Conservation (phyloP, 2,113 vertebrate species). For the Microcebus lehilahytsara region DNA sequence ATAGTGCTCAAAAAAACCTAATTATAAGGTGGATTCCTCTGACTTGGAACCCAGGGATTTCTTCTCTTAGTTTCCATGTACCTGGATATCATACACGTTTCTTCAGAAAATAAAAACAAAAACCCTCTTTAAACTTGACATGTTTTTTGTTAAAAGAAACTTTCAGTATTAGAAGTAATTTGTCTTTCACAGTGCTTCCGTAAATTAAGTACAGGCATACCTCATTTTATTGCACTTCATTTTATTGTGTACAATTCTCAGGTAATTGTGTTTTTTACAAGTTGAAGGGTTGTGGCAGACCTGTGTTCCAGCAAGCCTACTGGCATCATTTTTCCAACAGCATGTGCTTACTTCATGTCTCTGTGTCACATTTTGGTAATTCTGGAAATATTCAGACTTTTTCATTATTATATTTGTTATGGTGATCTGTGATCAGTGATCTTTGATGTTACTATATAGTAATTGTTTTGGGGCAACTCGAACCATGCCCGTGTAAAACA, state of each 20-base stretch:
- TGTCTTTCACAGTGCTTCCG: conserved; percentile 26
- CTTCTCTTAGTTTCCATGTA: neutral
- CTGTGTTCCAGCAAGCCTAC: neutral
- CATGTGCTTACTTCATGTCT: neutral
- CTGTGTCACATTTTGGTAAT: neutral
- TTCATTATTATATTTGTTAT: neutral
- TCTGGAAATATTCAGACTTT: neutral
- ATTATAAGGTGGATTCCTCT: neutral
- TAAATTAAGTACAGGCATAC: neutral
- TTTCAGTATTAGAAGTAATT: neutral
- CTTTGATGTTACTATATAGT: neutral
- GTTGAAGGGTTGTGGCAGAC: neutral
- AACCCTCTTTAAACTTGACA: neutral
- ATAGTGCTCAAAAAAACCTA: neutral
- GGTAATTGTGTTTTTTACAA: neutral
- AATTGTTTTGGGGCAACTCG: neutral
- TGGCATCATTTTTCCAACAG: neutral
- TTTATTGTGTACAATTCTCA: neutral
- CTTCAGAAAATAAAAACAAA: neutral
- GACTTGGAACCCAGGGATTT: neutral
- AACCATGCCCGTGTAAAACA: neutral
- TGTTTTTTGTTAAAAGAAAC: conserved; percentile 7
- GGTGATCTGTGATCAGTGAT: neutral
- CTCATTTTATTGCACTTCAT: neutral
- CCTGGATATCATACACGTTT: neutral